Conservation (phyloP, 2,888 invertebrate genomes). For the Habroteleia sp. region DNA sequence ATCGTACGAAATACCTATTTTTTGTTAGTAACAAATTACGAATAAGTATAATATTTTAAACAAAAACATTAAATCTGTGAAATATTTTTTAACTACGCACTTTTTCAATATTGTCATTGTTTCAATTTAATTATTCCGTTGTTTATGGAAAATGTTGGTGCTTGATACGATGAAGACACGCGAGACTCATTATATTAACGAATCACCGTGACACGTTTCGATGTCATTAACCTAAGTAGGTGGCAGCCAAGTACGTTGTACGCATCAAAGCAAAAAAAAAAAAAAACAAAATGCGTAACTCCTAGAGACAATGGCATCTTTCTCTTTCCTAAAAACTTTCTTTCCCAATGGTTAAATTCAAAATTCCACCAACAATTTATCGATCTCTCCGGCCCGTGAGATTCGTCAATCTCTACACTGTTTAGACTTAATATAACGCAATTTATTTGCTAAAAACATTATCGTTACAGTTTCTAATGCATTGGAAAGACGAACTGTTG, state of each 20-base stretch:
- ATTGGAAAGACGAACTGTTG: too few relatives aligned
- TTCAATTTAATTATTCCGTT: conserved; percentile 39
- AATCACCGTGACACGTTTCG: conserved; percentile 78
- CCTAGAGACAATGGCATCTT: conserved; percentile 29
- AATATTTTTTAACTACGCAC: conserved; percentile 4
- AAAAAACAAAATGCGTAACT: conserved; percentile 33
- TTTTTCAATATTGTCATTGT: conserved; percentile 24
- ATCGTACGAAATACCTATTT: too few relatives aligned
- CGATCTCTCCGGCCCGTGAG: not conserved
- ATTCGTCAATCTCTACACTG: too few relatives aligned
- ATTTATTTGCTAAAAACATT: too few relatives aligned
- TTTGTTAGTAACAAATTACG: too few relatives aligned
- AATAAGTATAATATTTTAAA: too few relatives aligned
- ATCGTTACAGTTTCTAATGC: too few relatives aligned
- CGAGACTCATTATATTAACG: conserved; percentile 74
- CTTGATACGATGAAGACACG: conserved; percentile 31
- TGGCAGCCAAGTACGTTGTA: conserved; percentile 52
- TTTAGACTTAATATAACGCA: too few relatives aligned
- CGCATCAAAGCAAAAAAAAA: conserved; percentile 54
- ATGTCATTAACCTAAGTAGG: conserved; percentile 75
- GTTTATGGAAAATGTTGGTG: conserved; percentile 32
- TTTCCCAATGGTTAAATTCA: conserved; percentile 33
- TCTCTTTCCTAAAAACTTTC: conserved; percentile 42
- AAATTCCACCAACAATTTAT: conserved; percentile 21
- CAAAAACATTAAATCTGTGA: not conserved